A percentile compares a stretch with the other conserved stretches of the same genome.
These are phyloP conservation scores for Pherbina coryleti DNA, from an alignment of 2,888 invertebrate genomes.

Conservation along the genomic window DNA sequence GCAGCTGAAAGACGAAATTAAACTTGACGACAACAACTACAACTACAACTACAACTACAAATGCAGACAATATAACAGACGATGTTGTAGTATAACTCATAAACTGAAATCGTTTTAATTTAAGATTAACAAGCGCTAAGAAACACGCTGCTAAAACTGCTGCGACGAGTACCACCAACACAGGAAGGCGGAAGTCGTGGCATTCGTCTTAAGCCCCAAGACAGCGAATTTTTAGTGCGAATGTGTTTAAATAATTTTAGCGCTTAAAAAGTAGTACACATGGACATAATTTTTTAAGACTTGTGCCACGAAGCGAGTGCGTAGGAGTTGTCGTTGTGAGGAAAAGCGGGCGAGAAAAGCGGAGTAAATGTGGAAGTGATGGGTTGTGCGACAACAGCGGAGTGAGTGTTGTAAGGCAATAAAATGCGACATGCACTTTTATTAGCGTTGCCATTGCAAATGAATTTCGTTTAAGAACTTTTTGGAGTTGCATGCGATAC, in stretches of 20 bases:
- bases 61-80: background rate
- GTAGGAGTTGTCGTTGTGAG: background rate
- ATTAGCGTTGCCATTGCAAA: constrained; percentile 58
- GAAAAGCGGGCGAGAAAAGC: background rate
- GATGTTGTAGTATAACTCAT: background rate
- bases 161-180: background rate
- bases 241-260: constrained; percentile 33
- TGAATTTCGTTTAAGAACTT: constrained; percentile 45
- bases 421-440: constrained; percentile 62
- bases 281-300: background rate
- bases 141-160: constrained; percentile 3
- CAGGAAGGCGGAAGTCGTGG: background rate
- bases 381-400: background rate
- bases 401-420: constrained; percentile 25
- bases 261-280: constrained; percentile 31
- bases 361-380: background rate
- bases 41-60: background rate
- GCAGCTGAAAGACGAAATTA: background rate
- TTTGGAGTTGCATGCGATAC: constrained; percentile 23
- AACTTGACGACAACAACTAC: background rate
- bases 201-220: background rate
- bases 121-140: constrained; percentile 57
- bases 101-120: constrained; percentile 64
- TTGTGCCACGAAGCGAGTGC: background rate
- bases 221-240: constrained; percentile 18